Base-by-base conservation (phyloP, 2,888 invertebrate genomes). In the Portevinia maculata region DNA sequence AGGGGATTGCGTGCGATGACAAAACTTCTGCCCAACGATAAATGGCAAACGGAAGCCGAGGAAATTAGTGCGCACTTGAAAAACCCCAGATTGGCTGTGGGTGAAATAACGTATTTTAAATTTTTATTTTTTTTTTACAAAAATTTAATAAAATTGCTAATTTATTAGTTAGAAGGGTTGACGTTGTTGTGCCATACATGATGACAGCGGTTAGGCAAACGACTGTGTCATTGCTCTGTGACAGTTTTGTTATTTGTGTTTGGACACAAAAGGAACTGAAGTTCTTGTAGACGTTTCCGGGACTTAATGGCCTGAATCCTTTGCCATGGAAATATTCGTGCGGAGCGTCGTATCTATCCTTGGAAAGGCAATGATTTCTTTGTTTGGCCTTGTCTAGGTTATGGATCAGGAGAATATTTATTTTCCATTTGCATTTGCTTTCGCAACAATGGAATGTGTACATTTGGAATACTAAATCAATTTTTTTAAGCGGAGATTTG, bases 261-360 rank as follows among this genome's bases (percentile, higher is more conserved):
- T 13, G 48, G 30, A 55, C 32, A 78, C 55, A 83, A 50, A 71
- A 83, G 64, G 52, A 62, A 32, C 37, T 62, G 71, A 73, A 83
- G 78, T 83, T 83, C 78, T 73, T 78, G 78, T 83, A 83, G 83
- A 83, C 83, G 71, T 48, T 88, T 89, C 89, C 89, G 90, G 89
- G 87, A 90, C 88, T 89, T 89, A 89, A 89, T 89, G 89, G 90
- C 86, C 89, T 89, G 89, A 89, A 89, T 89, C 90, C 89, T 90
- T 89, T 89, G 87, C 84, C 62, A 57, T 32, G 52, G 50, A 24
- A 39, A 50, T 39, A 34, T 24, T 24, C 24, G 24, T 24, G 11
- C 59, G 19, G 34, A 13, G 46, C 17, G 15, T 15, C 17, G 15
- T 15, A 46, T 11, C 34, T 34, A 21, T n/a, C 34, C 52, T 59